Conservation (phyloP, 2,797 vertebrate genomes). For the Microctenopoma stevenorrisi region DNA sequence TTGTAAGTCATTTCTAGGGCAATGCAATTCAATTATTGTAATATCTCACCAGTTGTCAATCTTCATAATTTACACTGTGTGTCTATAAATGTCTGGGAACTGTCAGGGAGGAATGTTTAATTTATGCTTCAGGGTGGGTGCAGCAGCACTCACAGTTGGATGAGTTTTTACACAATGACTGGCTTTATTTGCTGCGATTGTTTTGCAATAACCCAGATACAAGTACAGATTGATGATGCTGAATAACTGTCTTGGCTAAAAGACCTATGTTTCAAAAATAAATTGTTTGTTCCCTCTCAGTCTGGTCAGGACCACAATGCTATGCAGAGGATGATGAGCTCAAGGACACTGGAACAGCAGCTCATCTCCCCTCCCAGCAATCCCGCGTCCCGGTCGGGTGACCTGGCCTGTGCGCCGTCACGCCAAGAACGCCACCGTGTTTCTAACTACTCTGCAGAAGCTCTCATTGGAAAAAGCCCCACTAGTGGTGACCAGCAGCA, state of each 20-base stretch:
- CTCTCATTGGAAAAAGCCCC: conserved; percentile 93
- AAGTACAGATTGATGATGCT: not conserved
- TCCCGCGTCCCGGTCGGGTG: conserved; percentile 89
- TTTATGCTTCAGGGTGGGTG: not conserved
- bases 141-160: not conserved
- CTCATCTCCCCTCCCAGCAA: conserved; percentile 91
- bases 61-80: not conserved
- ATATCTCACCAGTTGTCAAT: conserved; percentile 4
- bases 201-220: not conserved
- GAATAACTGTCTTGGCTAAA: not conserved
- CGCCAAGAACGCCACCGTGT: conserved; percentile 96
- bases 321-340: conserved; percentile 95
- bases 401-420: conserved; percentile 90
- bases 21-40: not conserved
- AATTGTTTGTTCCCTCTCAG: conserved; percentile 47
- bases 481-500: conserved; percentile 87
- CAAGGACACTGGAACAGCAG: conserved; percentile 93
- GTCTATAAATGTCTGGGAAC: conserved; percentile 12
- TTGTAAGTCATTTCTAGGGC: conserved; percentile 2
- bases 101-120: conserved; percentile 6
- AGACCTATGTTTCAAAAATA: conserved; percentile 8
- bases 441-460: conserved; percentile 98
- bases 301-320: conserved; percentile 89
- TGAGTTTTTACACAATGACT: not conserved
- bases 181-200: not conserved